Conservation (phyloP, 2,797 vertebrate species). For the Chanos chanos region DNA sequence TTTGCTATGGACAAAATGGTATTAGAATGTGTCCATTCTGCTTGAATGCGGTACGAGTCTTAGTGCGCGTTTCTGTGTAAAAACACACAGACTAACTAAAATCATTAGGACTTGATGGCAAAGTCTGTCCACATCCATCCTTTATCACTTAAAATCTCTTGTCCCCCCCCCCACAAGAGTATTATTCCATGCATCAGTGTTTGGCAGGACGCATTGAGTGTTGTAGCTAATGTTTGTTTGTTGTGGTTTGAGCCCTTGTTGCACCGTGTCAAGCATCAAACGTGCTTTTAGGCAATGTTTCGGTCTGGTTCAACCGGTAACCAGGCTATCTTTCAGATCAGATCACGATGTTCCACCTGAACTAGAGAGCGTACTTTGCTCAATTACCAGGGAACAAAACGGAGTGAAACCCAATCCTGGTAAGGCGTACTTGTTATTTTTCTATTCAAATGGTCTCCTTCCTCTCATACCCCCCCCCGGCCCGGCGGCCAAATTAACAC, state of each 20-base stretch:
- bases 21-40: too few species aligned
- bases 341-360: conserved; percentile 45
- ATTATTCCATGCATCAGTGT: conserved; percentile 31
- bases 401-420: conserved; percentile 40
- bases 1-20: too few species aligned
- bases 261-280: conserved; percentile 42
- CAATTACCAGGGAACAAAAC: conserved; percentile 59
- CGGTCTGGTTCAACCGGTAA: conserved; percentile 44
- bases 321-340: conserved; percentile 45
- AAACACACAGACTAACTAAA: too few species aligned
- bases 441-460: conserved; percentile 59
- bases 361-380: conserved; percentile 45
- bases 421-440: conserved; percentile 38
- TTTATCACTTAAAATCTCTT: not conserved
- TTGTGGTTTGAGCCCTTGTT: conserved; percentile 44
- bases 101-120: too few species aligned
- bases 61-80: too few species aligned
- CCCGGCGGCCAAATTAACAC: conserved; percentile 53
- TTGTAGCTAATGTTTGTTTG: conserved; percentile 31
- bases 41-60: too few species aligned
- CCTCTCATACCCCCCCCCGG: conserved; percentile 48
- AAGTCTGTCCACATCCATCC: conserved; percentile 1
- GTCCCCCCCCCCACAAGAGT: not conserved
- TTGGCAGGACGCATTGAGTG: conserved; percentile 37
- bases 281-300: conserved; percentile 39